Evolutionary conservation across 2,797 vertebrate species (phyloP).

Genomic region (Sylvia borin): DNA sequence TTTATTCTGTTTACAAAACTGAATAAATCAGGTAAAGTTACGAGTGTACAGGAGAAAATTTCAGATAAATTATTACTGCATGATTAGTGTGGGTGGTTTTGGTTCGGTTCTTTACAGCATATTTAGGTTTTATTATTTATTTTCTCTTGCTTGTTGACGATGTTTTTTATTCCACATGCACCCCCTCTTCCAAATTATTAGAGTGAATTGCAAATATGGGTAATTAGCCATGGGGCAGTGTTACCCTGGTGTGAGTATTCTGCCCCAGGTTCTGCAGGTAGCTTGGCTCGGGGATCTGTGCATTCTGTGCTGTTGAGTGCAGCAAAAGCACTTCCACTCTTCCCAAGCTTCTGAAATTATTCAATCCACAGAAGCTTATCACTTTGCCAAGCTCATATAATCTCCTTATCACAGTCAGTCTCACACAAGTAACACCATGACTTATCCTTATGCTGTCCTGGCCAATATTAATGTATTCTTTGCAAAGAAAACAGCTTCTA

Average conservation of each 20-base stretch:
- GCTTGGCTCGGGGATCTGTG: neutral
- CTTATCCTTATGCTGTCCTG: constrained; percentile 16
- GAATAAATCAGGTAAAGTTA: constrained; percentile 16
- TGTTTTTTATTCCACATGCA: neutral
- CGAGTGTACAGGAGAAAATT: neutral
- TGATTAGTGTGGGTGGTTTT: neutral
- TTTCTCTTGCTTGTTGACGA: neutral
- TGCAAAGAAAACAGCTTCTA: constrained; percentile 63
- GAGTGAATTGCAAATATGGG: neutral
- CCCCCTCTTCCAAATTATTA: neutral
- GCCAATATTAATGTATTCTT: constrained; percentile 49
- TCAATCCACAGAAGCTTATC: constrained; percentile 17
- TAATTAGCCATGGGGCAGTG: neutral
- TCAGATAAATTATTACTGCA: neutral
- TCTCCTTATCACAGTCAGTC: constrained; percentile 14
- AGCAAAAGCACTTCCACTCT: neutral
- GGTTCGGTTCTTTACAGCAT: neutral
- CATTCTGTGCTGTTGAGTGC: neutral
- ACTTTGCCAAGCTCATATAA: constrained; percentile 18
- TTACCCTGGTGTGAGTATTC: neutral
- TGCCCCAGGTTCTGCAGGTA: neutral
- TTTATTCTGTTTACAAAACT: constrained; percentile 9
- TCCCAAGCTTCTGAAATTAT: neutral
- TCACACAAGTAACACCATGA: constrained; percentile 6
- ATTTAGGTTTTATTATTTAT: neutral